These are phyloP conservation scores for Drosophila repleta DNA, from an alignment of 1,140 invertebrate genomes.

Conservation along the genomic window DNA sequence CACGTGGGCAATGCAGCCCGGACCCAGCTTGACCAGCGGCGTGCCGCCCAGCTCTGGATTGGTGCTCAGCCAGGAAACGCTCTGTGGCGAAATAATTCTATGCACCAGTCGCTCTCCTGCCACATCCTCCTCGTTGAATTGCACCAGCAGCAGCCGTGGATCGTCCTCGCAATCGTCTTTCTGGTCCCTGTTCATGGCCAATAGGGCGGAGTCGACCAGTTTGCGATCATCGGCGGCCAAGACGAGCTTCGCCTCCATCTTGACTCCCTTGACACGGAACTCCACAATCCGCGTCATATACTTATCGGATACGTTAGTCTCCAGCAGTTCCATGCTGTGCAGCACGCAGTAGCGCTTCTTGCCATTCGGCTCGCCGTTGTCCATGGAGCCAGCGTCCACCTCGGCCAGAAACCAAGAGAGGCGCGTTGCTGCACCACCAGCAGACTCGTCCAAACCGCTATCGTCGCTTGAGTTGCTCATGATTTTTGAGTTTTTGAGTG, in stretches of 20 bases:
- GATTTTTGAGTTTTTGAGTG: neutral
- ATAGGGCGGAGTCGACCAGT: constrained; percentile 60
- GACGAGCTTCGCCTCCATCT: constrained; percentile 65
- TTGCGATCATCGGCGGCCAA: constrained; percentile 69
- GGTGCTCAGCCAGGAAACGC: constrained; percentile 58
- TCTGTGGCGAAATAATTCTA: constrained; percentile 49
- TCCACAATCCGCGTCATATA: constrained; percentile 68
- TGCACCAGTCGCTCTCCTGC: constrained; percentile 51
- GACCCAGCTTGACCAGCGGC: constrained; percentile 47
- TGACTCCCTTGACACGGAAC: constrained; percentile 58
- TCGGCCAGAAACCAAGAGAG: constrained; percentile 78
- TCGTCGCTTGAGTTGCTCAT: constrained; percentile 67
- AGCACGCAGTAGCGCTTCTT: constrained; percentile 49
- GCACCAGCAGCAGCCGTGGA: constrained; percentile 49
- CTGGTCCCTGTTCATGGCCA: constrained; percentile 50
- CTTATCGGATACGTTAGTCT: constrained; percentile 61
- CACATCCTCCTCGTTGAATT: constrained; percentile 51
- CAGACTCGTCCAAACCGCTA: constrained; percentile 59
- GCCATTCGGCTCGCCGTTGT: constrained; percentile 43
- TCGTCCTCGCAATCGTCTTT: constrained; percentile 33
- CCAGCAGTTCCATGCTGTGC: constrained; percentile 72
- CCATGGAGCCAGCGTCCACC: constrained; percentile 61
- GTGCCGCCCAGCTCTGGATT: constrained; percentile 40
- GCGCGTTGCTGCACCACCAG: constrained; percentile 48
- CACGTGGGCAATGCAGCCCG: constrained; percentile 48